Percentiles rank a stretch among this genome's conserved stretches.
phyloP scores from a whole-genome alignment of 2,888 invertebrate genomes.

The Hydropsyche betteni region DNA sequence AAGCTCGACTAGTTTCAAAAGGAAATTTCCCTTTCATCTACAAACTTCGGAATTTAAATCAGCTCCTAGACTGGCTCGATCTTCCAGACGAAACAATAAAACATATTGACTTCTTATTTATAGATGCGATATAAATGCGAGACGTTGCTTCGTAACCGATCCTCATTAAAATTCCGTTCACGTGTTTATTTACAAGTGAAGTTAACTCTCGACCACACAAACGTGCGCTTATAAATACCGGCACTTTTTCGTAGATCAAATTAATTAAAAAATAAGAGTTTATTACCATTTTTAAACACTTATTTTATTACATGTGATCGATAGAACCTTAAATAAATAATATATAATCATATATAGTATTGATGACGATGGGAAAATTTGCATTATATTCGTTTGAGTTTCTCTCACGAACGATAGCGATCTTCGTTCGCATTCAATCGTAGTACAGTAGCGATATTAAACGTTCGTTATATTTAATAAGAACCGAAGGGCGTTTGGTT shows the following conservation, averaged over 20 bases:
- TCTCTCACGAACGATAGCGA: neutral
- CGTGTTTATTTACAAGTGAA: conserved; percentile 34
- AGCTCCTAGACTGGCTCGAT: neutral
- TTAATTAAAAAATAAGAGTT: conserved; percentile 8
- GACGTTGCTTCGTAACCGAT: neutral
- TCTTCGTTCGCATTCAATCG: neutral
- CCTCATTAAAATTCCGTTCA: conserved; percentile 38
- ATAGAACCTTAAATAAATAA: too few relatives aligned
- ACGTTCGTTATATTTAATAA: neutral
- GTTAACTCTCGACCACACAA: conserved; percentile 35
- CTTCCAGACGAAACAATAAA: neutral
- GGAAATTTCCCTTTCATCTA: too few relatives aligned
- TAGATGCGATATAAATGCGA: conserved; percentile 13
- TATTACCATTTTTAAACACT: conserved; percentile 10
- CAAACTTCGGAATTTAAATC: too few relatives aligned
- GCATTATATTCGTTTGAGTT: conserved; percentile 4
- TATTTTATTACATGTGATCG: neutral
- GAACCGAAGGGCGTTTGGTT: conserved; percentile 1
- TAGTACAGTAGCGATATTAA: conserved; percentile 1
- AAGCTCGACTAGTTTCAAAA: too few relatives aligned
- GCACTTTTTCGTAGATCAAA: conserved; percentile 11
- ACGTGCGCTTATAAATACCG: neutral
- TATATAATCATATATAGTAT: too few relatives aligned
- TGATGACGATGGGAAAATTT: neutral
- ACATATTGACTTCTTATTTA: neutral